Evolutionary conservation across 2,888 invertebrate genomes (phyloP).

Genomic region (Ochropacha duplaris): DNA sequence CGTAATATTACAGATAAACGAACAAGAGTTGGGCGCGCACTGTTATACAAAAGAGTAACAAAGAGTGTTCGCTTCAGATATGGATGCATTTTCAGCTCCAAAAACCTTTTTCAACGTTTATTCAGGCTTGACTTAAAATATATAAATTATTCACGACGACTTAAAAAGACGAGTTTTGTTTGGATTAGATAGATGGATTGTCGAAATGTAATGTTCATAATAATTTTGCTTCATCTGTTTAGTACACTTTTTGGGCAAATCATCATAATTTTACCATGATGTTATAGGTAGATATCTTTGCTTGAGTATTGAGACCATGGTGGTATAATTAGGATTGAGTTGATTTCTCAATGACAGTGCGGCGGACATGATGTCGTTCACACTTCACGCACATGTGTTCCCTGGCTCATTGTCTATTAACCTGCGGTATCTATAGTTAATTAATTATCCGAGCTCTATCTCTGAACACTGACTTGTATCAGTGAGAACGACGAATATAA

Average conservation of each 20-base stretch:
- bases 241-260: too few relatives aligned
- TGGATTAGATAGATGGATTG: background rate
- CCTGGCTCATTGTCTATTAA: slow-evolving; percentile 23
- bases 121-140: slow-evolving; percentile 46
- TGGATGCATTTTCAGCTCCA: slow-evolving; percentile 36
- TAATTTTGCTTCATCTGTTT: too few relatives aligned
- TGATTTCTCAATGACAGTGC: background rate
- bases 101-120: slow-evolving; percentile 38
- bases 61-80: slow-evolving; percentile 32
- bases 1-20: slow-evolving; percentile 15
- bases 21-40: slow-evolving; percentile 15
- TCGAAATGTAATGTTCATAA: background rate
- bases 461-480: background rate
- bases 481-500: slow-evolving; percentile 10
- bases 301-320: too few relatives aligned
- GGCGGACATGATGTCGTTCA: slow-evolving; percentile 4
- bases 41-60: slow-evolving; percentile 22
- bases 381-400: slow-evolving; percentile 20
- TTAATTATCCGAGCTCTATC: slow-evolving; percentile 37
- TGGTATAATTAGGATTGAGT: background rate
- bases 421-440: slow-evolving; percentile 30
- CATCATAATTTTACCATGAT: too few relatives aligned
- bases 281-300: too few relatives aligned
- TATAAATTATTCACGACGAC: slow-evolving; percentile 47
- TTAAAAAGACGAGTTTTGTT: background rate